These are phyloP conservation scores for Ectemnius cavifrons DNA, from an alignment of 2,888 invertebrate species.

Conservation along the genomic window DNA sequence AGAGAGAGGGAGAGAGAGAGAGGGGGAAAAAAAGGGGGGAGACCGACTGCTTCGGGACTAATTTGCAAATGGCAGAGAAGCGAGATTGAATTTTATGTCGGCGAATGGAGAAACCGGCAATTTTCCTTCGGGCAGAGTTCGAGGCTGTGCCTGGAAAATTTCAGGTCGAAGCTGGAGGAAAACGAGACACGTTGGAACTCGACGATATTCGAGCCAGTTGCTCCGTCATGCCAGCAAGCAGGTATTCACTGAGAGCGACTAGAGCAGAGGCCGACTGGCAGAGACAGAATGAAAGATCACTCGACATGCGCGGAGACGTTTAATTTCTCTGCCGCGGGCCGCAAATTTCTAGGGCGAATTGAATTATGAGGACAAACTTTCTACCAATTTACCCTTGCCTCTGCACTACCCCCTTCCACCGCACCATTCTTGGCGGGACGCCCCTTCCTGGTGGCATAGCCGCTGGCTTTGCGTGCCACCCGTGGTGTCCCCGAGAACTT, in stretches of 20 bases:
- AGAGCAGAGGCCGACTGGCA: no score
- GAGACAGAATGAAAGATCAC: constrained; percentile 22
- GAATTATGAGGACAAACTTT: constrained; percentile 42
- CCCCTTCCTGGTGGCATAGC: no score
- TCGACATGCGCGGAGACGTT: constrained; percentile 54
- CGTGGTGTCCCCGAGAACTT: not conserved
- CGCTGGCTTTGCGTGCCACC: not conserved
- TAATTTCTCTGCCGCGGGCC: constrained; percentile 43
- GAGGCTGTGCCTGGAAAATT: constrained; percentile 40
- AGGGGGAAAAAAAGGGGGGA: not conserved
- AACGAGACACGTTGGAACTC: constrained; percentile 38
- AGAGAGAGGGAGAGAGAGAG: not conserved
- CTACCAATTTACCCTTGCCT: not conserved
- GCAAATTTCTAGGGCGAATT: constrained; percentile 47
- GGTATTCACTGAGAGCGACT: not conserved
- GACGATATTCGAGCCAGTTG: constrained; percentile 37
- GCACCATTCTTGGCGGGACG: no score
- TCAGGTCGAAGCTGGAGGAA: constrained; percentile 39
- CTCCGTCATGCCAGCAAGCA: constrained; percentile 1
- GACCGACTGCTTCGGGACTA: constrained; percentile 49
- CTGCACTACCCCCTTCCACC: not conserved
- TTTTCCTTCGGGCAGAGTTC: constrained; percentile 56
- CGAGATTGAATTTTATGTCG: constrained; percentile 68
- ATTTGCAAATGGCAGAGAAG: constrained; percentile 68
- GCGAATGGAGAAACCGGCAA: constrained; percentile 55